These are phyloP conservation scores for Morelia viridis DNA, from an alignment of 2,797 vertebrate species.

Conservation along the genomic window DNA sequence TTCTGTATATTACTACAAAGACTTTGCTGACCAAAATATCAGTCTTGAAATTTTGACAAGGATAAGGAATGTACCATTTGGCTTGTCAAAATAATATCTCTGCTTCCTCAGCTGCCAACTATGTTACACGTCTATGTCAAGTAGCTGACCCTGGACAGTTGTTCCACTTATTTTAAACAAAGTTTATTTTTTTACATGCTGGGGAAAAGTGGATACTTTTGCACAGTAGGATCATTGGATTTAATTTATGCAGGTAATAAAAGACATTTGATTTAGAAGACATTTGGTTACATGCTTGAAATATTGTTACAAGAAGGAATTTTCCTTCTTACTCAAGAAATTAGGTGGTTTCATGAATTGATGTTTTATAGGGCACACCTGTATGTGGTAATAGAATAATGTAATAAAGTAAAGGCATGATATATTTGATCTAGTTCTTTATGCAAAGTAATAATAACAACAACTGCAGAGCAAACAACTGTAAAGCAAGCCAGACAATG, in stretches of 20 bases:
- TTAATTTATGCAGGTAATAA: background rate
- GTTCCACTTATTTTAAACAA: background rate
- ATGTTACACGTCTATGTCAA: conserved; percentile 36
- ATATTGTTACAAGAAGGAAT: background rate
- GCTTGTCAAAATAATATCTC: conserved; percentile 37
- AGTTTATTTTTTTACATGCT: background rate
- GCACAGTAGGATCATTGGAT: background rate
- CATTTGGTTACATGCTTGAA: background rate
- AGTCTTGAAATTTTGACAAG: conserved; percentile 29
- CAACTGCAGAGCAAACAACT: background rate
- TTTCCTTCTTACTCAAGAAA: background rate
- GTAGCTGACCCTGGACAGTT: conserved; percentile 3
- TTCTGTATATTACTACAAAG: conserved; percentile 11
- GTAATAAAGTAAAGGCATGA: conserved; percentile 8
- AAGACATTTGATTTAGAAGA: background rate
- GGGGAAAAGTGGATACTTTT: background rate
- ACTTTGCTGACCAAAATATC: conserved; percentile 1
- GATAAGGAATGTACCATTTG: conserved; percentile 33
- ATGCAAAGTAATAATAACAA: background rate
- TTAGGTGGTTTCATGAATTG: background rate
- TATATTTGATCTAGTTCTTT: background rate
- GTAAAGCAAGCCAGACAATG: background rate
- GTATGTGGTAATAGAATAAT: background rate
- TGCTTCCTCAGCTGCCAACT: conserved; percentile 41
- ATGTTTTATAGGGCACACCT: background rate